phyloP scores from a whole-genome alignment of 2,113 vertebrate species.

The Pogonocichla stellata region DNA sequence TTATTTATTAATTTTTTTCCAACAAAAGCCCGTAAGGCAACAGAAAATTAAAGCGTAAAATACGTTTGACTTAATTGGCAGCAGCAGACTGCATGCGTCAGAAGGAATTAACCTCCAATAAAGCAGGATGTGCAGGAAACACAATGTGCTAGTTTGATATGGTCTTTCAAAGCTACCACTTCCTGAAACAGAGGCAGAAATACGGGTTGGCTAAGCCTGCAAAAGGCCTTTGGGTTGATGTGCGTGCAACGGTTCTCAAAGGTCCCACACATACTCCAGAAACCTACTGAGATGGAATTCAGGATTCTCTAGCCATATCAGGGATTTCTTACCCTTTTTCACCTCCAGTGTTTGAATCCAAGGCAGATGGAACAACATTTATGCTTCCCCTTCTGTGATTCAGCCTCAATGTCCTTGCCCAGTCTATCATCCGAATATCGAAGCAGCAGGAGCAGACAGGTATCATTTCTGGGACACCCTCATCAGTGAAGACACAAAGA shows the following conservation, averaged over 20 bases:
- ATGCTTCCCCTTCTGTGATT: neutral
- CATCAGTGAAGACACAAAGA: neutral
- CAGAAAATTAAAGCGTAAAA: constrained; percentile 40
- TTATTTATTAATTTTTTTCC: constrained; percentile 35
- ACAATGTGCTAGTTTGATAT: constrained; percentile 55
- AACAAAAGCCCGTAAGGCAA: constrained; percentile 38
- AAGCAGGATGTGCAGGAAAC: constrained; percentile 59
- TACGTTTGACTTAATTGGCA: constrained; percentile 31
- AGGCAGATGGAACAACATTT: neutral
- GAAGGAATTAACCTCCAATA: constrained; percentile 25
- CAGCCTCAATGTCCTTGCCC: neutral
- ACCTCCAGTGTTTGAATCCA: neutral
- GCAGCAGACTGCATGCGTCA: constrained; percentile 31
- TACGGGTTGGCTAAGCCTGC: neutral
- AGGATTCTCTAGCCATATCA: neutral
- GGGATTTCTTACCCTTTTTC: neutral
- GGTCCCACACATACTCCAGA: neutral
- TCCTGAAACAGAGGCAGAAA: constrained; percentile 44
- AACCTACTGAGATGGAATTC: neutral
- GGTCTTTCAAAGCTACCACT: constrained; percentile 50
- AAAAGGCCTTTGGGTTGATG: constrained; percentile 36
- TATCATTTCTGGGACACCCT: neutral
- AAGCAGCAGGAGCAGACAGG: neutral
- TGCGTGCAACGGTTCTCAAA: neutral
- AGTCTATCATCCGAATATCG: neutral